Percentiles rank a stretch among this genome's conserved stretches.
phyloP scores from a whole-genome alignment of 2,113 vertebrate genomes.

The Oryctolagus cuniculus region mOryCun1.1 NC_091441.1:55150501-55151000 shows the following conservation, averaged over 20 bases:
- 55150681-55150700: not conserved
- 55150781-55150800: not conserved
- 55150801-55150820: not conserved
- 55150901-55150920: not conserved
- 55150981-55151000: not conserved
- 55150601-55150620: not conserved
- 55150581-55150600: not conserved
- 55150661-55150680: not conserved
- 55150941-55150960: not conserved
- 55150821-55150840: not conserved
- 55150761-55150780: not conserved
- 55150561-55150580: not conserved
- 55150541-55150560: fast-evolving
- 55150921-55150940: not conserved
- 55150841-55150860: not conserved
- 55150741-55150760: not conserved
- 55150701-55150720: not conserved
- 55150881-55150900: not conserved
- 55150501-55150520: not conserved
- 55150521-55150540: not conserved
- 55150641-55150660: not conserved
- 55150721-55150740: not conserved
- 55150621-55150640: not conserved
- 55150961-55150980: not conserved
- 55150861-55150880: not conserved